Conservation (phyloP, 2,888 invertebrate species). For the Leptopilina syphax region DNA sequence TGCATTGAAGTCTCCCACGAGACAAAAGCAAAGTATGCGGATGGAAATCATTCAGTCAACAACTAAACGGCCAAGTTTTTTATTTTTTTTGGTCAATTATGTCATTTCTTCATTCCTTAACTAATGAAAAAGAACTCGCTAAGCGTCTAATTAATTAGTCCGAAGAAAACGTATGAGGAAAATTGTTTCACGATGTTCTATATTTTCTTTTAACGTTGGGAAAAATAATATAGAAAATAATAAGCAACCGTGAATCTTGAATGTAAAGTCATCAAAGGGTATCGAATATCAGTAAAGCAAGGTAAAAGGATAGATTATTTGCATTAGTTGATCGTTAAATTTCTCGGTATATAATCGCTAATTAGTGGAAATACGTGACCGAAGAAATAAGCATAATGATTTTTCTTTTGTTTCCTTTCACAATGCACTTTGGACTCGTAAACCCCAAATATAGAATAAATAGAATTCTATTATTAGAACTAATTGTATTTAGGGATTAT, state of each 20-base stretch:
- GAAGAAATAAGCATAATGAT: conserved; percentile 49
- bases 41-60: not conserved
- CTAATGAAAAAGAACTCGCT: too few species aligned
- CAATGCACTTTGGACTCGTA: conserved; percentile 15
- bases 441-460: conserved; percentile 5
- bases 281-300: not conserved
- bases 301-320: conserved; percentile 47
- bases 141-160: too few species aligned
- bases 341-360: conserved; percentile 51
- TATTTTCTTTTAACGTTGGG: too few species aligned
- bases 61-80: not conserved
- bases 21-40: conserved; percentile 11
- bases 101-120: too few species aligned
- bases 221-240: not conserved
- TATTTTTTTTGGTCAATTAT: not conserved
- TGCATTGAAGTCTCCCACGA: conserved; percentile 18
- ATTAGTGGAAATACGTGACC: conserved; percentile 59
- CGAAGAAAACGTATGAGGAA: too few species aligned
- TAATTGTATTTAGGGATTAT: too few species aligned
- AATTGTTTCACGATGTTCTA: too few species aligned
- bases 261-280: not conserved
- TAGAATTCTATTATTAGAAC: too few species aligned
- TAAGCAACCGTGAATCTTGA: not conserved
- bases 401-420: conserved; percentile 28
- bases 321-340: conserved; percentile 54